These are phyloP conservation scores for Notodonta ziczac DNA, from an alignment of 2,888 invertebrate species.

Conservation along the genomic window DNA sequence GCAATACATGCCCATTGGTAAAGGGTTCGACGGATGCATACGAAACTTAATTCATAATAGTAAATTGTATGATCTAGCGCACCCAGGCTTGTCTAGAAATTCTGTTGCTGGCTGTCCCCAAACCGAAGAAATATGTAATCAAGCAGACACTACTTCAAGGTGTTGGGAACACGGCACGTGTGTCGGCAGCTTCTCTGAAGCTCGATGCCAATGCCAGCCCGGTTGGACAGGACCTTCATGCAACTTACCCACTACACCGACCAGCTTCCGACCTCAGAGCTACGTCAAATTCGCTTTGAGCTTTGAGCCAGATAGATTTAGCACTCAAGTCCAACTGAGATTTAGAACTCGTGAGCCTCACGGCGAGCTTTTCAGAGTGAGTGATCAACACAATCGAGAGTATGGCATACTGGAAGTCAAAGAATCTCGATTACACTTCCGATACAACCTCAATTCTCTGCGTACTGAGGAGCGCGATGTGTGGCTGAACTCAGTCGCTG, in stretches of 20 bases:
- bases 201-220: conserved; percentile 96
- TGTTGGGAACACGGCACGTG: conserved; percentile 98
- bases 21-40: conserved; percentile 98
- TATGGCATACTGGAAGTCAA: conserved; percentile 97
- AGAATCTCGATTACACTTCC: conserved; percentile 94
- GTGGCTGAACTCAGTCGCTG: conserved; percentile 94
- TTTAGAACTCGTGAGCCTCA: conserved; percentile 97
- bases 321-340: conserved; percentile 95
- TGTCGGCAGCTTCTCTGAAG: conserved; percentile 94
- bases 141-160: conserved; percentile 92
- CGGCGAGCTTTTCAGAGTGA: conserved; percentile 96
- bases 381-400: conserved; percentile 96
- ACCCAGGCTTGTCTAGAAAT: conserved; percentile 94
- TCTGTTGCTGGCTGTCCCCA: conserved; percentile 96
- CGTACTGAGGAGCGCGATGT: conserved; percentile 96
- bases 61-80: conserved; percentile 96
- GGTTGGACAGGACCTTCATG: conserved; percentile 97
- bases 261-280: conserved; percentile 96
- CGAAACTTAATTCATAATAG: conserved; percentile 98
- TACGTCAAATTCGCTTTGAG: conserved; percentile 98
- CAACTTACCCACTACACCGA: conserved; percentile 93
- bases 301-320: conserved; percentile 96
- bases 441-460: conserved; percentile 96
- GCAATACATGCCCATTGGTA: conserved; percentile 95
- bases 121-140: conserved; percentile 96